A percentile compares a stretch with the other conserved stretches of the same genome.
Conservation (phyloP, 2,888 invertebrate species). For the Nomada hirtipes region DNA sequence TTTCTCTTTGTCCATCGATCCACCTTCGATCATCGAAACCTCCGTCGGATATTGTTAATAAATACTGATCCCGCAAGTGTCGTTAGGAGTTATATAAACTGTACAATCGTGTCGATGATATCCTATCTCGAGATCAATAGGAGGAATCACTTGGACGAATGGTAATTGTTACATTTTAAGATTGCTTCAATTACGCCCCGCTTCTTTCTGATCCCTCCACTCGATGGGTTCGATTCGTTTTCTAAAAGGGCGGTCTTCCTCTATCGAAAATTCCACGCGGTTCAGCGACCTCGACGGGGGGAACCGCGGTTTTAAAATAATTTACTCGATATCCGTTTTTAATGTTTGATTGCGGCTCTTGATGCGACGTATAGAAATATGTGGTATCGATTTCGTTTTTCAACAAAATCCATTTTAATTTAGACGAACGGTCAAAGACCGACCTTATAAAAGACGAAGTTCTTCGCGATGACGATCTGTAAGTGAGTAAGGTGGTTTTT, state of each 20-base stretch:
- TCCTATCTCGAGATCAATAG: background rate
- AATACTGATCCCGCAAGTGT: slow-evolving; percentile 62
- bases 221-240: background rate
- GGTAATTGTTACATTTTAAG: background rate
- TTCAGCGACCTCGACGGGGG: background rate
- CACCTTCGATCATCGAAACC: slow-evolving; percentile 60
- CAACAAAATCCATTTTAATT: background rate
- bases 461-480: background rate
- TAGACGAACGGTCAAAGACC: background rate
- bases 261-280: background rate
- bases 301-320: background rate
- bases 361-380: background rate
- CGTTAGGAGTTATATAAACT: background rate
- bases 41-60: slow-evolving; percentile 48
- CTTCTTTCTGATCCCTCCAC: background rate
- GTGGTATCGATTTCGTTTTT: background rate
- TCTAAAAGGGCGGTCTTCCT: background rate
- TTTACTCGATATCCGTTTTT: background rate
- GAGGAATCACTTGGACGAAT: background rate
- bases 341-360: background rate
- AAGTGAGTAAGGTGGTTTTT: background rate
- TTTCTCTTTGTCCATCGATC: background rate
- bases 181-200: background rate
- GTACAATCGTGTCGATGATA: background rate
- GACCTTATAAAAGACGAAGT: background rate